phyloP scores from a whole-genome alignment of 2,113 vertebrate genomes.

The Falcunculus frontatus region DNA sequence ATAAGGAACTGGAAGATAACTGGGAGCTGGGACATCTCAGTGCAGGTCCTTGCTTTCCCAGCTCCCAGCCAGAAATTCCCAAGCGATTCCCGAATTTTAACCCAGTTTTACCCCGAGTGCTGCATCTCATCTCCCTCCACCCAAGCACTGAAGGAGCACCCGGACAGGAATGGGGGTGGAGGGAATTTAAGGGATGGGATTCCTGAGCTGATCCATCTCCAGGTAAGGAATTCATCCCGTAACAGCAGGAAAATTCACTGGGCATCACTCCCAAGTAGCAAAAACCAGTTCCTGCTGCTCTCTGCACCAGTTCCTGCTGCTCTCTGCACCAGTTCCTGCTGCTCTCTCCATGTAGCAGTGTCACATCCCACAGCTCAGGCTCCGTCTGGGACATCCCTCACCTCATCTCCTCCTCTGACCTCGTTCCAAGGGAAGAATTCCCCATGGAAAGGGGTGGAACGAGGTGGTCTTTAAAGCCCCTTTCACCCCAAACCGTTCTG shows the following conservation, averaged over 20 bases:
- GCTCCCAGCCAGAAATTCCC: not conserved
- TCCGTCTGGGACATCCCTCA: rapidly evolving
- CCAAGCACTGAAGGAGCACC: slow-evolving; percentile 51
- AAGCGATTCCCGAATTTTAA: not conserved
- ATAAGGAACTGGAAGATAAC: slow-evolving; percentile 52
- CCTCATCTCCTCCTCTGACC: not conserved
- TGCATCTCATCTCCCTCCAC: slow-evolving; percentile 6
- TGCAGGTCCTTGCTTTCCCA: not conserved
- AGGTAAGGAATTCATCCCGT: not conserved
- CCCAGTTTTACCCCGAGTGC: not conserved
- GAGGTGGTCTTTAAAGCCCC: not conserved
- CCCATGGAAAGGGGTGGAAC: not conserved
- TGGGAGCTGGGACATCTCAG: not conserved
- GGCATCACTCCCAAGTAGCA: not conserved
- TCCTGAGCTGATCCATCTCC: not conserved
- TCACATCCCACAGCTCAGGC: rapidly evolving
- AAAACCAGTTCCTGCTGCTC: not conserved
- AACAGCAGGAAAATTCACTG: not conserved
- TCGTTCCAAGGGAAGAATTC: not conserved
- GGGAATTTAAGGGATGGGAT: rapidly evolving
- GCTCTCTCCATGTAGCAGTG: not conserved
- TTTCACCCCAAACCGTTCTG: not conserved
- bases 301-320: not conserved
- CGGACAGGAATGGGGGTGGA: not conserved
- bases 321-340: not conserved